These are phyloP conservation scores for Zoanthus sansibaricus DNA, from an alignment of 92 coral and sea anemone genomes.

Conservation along the genomic window DNA sequence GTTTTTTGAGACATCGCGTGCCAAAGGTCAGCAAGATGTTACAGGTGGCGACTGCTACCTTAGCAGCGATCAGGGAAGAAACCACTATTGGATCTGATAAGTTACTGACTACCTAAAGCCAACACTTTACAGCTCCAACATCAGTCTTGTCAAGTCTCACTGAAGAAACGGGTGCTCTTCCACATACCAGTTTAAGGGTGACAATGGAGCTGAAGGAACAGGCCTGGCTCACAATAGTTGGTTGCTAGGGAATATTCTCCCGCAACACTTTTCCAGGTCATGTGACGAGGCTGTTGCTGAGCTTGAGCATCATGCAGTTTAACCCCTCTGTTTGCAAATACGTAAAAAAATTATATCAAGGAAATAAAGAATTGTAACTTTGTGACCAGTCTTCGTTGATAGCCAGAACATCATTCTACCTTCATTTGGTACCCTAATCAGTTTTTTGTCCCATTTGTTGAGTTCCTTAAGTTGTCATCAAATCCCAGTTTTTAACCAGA, in stretches of 20 bases:
- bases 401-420: background rate
- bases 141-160: no score
- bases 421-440: background rate
- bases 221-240: background rate
- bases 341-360: background rate
- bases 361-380: background rate
- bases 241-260: slow-evolving; percentile 32
- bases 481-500: background rate
- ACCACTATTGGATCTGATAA: no score
- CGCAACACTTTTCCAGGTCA: background rate
- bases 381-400: background rate
- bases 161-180: no score
- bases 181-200: no score
- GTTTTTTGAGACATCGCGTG: no score
- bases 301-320: background rate
- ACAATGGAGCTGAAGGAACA: no score
- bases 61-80: no score
- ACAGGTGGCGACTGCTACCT: no score
- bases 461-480: background rate
- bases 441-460: background rate
- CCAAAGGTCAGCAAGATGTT: no score
- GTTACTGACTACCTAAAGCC: no score
- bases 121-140: no score
- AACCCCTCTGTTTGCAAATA: background rate
- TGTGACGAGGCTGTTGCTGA: background rate